Evolutionary conservation across 1,140 invertebrate genomes (phyloP), one percentile per base, ranked within the genome.

Genomic region (Drosophila nigrodunni): DNA sequence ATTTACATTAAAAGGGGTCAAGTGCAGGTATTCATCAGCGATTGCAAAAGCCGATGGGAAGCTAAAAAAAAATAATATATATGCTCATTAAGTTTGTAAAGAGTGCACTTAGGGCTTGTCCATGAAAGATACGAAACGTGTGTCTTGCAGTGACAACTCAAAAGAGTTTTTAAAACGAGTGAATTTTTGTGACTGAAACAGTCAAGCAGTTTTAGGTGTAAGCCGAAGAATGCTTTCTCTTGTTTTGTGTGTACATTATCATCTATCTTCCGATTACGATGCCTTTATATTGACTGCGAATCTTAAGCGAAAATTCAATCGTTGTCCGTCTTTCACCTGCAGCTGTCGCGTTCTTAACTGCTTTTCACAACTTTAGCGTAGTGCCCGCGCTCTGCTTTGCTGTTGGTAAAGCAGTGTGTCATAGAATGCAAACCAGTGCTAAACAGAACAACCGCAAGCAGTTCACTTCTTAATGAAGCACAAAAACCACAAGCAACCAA

Each of bases 1-100:
- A 50, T 46, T 49, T 59, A 59, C 44, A 58, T 62, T 55, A 86
- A 30, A 87, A 82, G 76, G 43, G 82, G 82, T 86, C 82, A 86
- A 86, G 82, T 86, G 82, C 83, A 86, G 35, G 50, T 64, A 55
- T 59, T 49, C 62, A 49, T 58, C 70, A 52, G 30, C 71, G 60
- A 82, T 87, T 87, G 67, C 71, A 58, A 78, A 66, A 52, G 39
- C 34, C 39, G 25, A 70, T 58, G 59, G 46, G 46, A 57, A 55
- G 18, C 34, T 61, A n/a, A 67, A 66, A 65, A 52, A 65, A 52
- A 59, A 7, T 30, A 5, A 30, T 30, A 30, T 30, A 5, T 5
- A 30, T 35, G 50, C 34, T 39, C 41, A 49, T 15, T 44, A 55
- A 54, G 55, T 35, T 55, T 37, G 41, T 61, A 64, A 64, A 65